Evolutionary conservation across 2,113 vertebrate genomes (phyloP).

Genomic region (Hypomesus transpacificus): DNA sequence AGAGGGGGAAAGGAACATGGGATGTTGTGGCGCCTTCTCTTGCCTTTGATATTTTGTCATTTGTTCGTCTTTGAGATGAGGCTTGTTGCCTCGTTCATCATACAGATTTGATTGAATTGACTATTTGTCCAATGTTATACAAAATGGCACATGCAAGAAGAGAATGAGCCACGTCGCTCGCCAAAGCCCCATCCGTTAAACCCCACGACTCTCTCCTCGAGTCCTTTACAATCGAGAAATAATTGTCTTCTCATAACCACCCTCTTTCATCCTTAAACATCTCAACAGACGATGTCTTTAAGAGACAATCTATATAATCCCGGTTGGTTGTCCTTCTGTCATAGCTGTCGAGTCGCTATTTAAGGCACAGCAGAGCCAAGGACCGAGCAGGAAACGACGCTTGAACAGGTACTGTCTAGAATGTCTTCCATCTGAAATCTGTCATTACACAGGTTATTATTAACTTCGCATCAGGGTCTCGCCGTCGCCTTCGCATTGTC

Average conservation of each 20-base stretch:
- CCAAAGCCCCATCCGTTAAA: neutral
- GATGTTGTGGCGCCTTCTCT: constrained; percentile 17
- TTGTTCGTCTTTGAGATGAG: neutral
- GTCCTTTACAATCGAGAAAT: constrained; percentile 19
- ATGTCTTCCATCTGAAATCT: constrained; percentile 4
- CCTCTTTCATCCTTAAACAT: constrained; percentile 19
- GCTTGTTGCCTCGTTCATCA: too few species aligned
- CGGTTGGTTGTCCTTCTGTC: constrained; percentile 30
- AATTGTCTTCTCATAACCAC: neutral
- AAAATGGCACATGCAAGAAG: neutral
- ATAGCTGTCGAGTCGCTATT: constrained; percentile 21
- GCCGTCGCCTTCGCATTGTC: neutral
- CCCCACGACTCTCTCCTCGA: neutral
- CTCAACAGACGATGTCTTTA: constrained; percentile 5
- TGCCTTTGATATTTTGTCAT: constrained; percentile 13
- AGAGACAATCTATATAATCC: constrained; percentile 20
- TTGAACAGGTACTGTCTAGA: constrained; percentile 6
- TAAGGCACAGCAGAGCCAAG: constrained; percentile 16
- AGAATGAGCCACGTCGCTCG: neutral
- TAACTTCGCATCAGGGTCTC: neutral
- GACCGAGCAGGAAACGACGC: constrained; percentile 5
- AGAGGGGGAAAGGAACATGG: constrained; percentile 1
- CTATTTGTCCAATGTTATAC: too few species aligned
- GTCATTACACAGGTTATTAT: neutral
- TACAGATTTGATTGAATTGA: too few species aligned